Conservation (phyloP, 37 sponge, comb jelly and placozoan species). For the Diacarnus erythraeanus region DNA sequence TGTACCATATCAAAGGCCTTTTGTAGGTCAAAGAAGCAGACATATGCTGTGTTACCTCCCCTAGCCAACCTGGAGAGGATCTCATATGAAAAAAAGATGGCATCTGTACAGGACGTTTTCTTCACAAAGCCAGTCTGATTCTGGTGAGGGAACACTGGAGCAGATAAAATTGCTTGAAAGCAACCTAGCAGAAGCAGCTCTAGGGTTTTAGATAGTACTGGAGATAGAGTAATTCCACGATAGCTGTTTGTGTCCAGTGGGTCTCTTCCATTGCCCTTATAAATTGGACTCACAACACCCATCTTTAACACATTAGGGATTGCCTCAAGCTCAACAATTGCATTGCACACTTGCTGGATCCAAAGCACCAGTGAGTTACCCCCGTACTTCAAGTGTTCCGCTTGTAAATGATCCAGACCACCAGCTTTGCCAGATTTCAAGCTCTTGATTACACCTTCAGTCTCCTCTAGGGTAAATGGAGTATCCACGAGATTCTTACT, state of each 20-base stretch:
- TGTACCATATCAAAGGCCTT: too few relatives aligned
- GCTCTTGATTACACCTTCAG: neutral
- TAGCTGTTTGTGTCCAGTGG: neutral
- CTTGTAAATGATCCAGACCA: conserved; percentile 1
- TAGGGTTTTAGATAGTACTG: neutral
- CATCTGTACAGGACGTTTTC: neutral
- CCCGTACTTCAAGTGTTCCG: conserved; percentile 17
- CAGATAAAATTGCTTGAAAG: neutral
- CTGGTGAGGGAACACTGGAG: neutral
- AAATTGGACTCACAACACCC: neutral
- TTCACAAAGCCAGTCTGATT: neutral
- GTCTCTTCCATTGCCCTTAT: too few relatives aligned
- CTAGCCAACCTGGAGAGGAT: too few relatives aligned
- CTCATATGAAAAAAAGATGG: too few relatives aligned
- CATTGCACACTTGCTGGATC: neutral
- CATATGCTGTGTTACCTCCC: too few relatives aligned
- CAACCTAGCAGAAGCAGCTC: neutral
- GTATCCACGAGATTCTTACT: neutral
- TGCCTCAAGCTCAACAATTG: neutral
- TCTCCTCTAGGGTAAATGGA: conserved; percentile 14
- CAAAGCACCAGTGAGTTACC: neutral
- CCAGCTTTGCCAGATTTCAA: neutral
- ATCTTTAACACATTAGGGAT: neutral
- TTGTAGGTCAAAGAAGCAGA: too few relatives aligned
- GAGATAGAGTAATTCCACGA: neutral